phyloP scores from a whole-genome alignment of 2,797 vertebrate genomes.

The Buceros bicornis region DNA sequence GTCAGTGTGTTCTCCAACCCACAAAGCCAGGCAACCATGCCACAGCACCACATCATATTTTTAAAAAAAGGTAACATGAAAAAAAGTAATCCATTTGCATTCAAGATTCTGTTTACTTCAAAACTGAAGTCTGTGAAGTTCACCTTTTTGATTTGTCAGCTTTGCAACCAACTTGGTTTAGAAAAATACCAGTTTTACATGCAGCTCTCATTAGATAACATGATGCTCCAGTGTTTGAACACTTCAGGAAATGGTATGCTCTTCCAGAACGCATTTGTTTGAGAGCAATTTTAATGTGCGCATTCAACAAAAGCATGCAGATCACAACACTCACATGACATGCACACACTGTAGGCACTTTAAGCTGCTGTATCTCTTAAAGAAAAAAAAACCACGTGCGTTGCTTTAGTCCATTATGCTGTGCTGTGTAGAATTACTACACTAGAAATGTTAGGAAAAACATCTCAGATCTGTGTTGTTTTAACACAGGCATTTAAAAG shows the following conservation, averaged over 20 bases:
- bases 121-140: not conserved
- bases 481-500: not conserved
- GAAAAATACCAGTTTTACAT: not conserved
- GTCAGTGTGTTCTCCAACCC: not conserved
- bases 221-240: not conserved
- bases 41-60: not conserved
- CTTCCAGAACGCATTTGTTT: not conserved
- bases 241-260: fast-evolving
- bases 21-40: not conserved
- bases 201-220: not conserved
- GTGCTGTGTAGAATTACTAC: not conserved
- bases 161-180: not conserved
- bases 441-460: not conserved
- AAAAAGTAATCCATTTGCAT: not conserved
- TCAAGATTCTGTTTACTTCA: not conserved
- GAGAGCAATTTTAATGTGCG: not conserved
- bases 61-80: not conserved
- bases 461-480: not conserved
- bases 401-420: not conserved
- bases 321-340: not conserved
- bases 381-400: fast-evolving
- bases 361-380: not conserved
- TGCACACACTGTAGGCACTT: not conserved
- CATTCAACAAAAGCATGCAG: not conserved
- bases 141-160: not conserved